phyloP scores from a whole-genome alignment of 2,888 invertebrate species.

The Pandemis corylana region DNA sequence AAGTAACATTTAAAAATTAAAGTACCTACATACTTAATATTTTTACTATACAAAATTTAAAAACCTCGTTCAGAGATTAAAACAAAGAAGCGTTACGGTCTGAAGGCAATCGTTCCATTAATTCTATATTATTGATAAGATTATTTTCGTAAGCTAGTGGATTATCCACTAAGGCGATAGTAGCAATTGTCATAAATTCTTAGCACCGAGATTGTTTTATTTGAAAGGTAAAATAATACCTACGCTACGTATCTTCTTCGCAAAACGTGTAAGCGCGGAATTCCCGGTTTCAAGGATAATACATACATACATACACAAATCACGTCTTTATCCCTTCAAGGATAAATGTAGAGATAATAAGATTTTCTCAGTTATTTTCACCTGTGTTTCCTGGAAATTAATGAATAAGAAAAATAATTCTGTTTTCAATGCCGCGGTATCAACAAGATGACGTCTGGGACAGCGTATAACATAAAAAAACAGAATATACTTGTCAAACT shows the following conservation, averaged over 20 bases:
- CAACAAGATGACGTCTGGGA: too few species aligned
- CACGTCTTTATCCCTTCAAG: too few species aligned
- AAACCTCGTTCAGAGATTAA: not conserved
- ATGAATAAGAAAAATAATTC: too few species aligned
- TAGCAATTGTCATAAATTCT: slow-evolving; percentile 2
- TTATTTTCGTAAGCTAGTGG: slow-evolving; percentile 8
- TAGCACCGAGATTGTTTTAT: slow-evolving; percentile 4
- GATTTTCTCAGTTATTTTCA: too few species aligned
- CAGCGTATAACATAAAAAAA: too few species aligned
- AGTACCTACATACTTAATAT: not conserved
- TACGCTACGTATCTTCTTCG: not conserved
- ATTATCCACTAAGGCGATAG: slow-evolving; percentile 1
- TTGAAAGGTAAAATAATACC: not conserved
- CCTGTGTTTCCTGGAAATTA: too few species aligned
- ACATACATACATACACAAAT: too few species aligned
- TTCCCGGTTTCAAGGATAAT: slow-evolving; percentile 25
- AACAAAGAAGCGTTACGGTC: slow-evolving; percentile 1
- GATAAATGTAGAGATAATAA: slow-evolving; percentile 1
- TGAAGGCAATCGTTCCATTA: slow-evolving; percentile 2
- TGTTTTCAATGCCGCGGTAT: too few species aligned
- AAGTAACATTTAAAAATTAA: slow-evolving; percentile 25
- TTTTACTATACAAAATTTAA: not conserved
- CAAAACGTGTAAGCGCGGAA: not conserved
- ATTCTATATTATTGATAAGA: slow-evolving; percentile 11
- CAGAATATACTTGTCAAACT: too few species aligned